Evolutionary conservation across 2,797 vertebrate species (phyloP), one percentile per base, ranked within the genome.

Genomic region (Eleutherodactylus coqui): DNA sequence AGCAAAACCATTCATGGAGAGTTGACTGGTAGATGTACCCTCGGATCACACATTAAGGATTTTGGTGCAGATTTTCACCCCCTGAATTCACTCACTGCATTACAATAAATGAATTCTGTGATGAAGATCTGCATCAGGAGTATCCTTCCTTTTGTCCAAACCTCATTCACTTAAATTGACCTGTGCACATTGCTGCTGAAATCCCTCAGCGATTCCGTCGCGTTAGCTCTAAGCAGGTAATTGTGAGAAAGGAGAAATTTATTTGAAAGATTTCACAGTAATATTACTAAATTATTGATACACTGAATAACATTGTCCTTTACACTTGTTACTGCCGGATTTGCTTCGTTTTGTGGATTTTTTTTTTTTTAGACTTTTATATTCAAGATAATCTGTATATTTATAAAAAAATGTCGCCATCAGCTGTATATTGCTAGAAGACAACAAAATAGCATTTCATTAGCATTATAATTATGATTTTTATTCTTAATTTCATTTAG

Each of bases 401-500:
- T 45, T 43, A 73, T 27, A 45, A 73, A 24, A 29, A 27, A 70
- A 70, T 43, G 69, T 8, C 10, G 45, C 6, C 24, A 43, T 11
- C 38, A 9, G 8, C 36, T 43, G 38, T 70, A 41, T 41, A 70
- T 8, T 6, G 19, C 51, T 45, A 70, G 6, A 60, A 80, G 27
- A 32, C 1, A 1, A 21, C 0, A 64, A 27, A 21, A 21, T 27
- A 45, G 6, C 32, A 64, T 45, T 80, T 80, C 69, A 64, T 6
- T 24, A 11, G 7, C 16, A 32, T 41, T 58, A 29, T 41, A 1
- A 47, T 41, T 45, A 8, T 21, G 10, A 5, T 11, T 53, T 5
- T 53, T 29, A 45, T 62, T 70, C 11, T 27, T 70, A 14, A 17
- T 53, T n/a, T 32, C 7, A 53, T 84, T 88, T 45, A 62, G 34